phyloP scores from a whole-genome alignment of 1,140 invertebrate species.

The Cardiocondyla obscurior region DNA sequence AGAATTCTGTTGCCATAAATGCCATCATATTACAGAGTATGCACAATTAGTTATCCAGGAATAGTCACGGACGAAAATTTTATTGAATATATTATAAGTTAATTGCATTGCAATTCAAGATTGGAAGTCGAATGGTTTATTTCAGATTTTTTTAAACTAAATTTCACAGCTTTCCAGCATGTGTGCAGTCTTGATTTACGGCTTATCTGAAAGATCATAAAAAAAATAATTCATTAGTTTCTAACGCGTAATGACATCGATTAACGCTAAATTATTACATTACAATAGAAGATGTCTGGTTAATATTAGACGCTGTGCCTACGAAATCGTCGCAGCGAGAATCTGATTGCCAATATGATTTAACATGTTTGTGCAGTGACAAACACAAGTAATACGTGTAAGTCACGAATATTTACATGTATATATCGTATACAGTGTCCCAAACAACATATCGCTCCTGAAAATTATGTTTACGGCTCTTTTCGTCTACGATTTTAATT shows the following conservation, averaged over 20 bases:
- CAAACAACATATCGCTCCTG: no score
- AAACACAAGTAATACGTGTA: slow-evolving; percentile 55
- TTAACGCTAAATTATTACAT: background rate
- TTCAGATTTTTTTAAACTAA: slow-evolving; percentile 69
- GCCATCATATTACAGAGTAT: slow-evolving; percentile 42
- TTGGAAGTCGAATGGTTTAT: slow-evolving; percentile 73
- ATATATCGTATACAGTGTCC: no score
- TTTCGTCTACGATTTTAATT: no score
- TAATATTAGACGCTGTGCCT: slow-evolving; percentile 66
- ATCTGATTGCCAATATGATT: slow-evolving; percentile 73
- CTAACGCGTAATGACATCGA: background rate
- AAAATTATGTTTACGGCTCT: no score
- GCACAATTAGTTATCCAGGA: slow-evolving; percentile 55
- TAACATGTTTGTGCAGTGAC: slow-evolving; percentile 73
- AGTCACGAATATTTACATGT: slow-evolving; percentile 76
- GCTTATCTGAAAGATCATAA: slow-evolving; percentile 70
- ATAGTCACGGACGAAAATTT: slow-evolving; percentile 31
- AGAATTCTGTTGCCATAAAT: background rate
- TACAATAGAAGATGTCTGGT: slow-evolving; percentile 64
- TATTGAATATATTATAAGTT: slow-evolving; percentile 51
- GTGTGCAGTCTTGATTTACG: slow-evolving; percentile 79
- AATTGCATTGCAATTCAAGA: slow-evolving; percentile 57
- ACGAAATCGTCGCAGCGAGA: slow-evolving; percentile 64
- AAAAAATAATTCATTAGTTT: background rate
- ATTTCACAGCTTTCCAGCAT: slow-evolving; percentile 72